Evolutionary conservation across 2,113 vertebrate genomes (phyloP).

Genomic region (Gracilinanus agilis): DNA sequence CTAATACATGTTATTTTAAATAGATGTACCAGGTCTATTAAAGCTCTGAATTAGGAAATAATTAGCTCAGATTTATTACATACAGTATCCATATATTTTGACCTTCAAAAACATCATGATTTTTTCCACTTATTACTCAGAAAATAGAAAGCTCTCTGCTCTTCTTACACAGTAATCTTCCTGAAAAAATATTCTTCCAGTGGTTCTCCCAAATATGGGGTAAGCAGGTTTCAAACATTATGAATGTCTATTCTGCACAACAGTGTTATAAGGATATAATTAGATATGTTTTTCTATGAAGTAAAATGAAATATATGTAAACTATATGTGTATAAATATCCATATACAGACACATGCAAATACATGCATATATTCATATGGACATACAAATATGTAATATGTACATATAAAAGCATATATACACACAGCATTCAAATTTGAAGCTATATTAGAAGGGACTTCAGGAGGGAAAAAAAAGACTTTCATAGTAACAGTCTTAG

Average conservation of each 20-base stretch:
- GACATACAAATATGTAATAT: no score
- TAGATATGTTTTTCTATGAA: neutral
- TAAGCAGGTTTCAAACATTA: neutral
- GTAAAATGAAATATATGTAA: no score
- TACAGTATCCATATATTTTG: neutral
- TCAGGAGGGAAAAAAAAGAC: neutral
- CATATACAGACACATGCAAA: no score
- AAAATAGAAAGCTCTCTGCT: neutral
- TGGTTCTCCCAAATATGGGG: neutral
- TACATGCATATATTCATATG: no score
- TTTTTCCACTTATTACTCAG: neutral
- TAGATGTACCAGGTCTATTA: neutral
- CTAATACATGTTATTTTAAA: neutral
- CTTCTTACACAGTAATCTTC: neutral
- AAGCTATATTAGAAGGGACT: neutral
- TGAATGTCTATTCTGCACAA: neutral
- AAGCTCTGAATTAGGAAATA: neutral
- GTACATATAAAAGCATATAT: no score
- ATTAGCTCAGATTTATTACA: neutral
- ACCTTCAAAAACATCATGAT: neutral
- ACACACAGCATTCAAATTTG: no score
- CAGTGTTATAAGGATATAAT: neutral
- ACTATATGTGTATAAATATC: no score
- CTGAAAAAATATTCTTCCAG: neutral
- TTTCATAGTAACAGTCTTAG: neutral